phyloP scores from a whole-genome alignment of 2,888 invertebrate genomes.

The Argyra leucocephala region DNA sequence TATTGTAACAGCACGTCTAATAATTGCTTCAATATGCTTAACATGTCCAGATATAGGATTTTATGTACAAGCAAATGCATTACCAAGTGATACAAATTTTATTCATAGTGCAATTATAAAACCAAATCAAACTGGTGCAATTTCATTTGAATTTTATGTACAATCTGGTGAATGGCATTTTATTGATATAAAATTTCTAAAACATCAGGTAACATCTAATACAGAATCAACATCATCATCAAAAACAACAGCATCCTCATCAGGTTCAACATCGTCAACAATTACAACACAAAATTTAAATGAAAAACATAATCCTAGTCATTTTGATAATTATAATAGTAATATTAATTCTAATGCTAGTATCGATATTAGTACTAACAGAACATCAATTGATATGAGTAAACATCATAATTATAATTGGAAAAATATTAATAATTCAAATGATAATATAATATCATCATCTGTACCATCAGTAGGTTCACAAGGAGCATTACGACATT shows the following conservation, averaged over 20 bases:
- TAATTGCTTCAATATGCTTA: constrained; percentile 42
- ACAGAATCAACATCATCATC: constrained; percentile 4
- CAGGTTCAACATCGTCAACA: constrained; percentile 7
- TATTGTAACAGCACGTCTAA: constrained; percentile 35
- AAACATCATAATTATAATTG: constrained; percentile 8
- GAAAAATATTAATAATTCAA: neutral
- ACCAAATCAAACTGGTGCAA: constrained; percentile 42
- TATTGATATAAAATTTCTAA: constrained; percentile 41
- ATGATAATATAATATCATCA: neutral
- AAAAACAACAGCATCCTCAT: constrained; percentile 15
- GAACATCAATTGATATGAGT: constrained; percentile 14
- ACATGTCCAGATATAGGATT: constrained; percentile 43
- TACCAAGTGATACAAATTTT: constrained; percentile 46
- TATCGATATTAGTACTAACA: constrained; percentile 17
- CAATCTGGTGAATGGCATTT: constrained; percentile 55
- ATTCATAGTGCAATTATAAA: constrained; percentile 46
- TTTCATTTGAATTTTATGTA: constrained; percentile 47
- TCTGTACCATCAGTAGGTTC: too few relatives aligned
- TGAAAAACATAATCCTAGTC: neutral
- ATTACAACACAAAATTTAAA: neutral
- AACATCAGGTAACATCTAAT: constrained; percentile 12
- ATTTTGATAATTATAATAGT: neutral
- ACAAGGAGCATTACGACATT: neutral
- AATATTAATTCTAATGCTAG: neutral
- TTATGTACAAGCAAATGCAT: constrained; percentile 47